These are phyloP conservation scores for Okapia johnstoni DNA, from an alignment of 2,113 vertebrate genomes.

Conservation along the genomic window DNA sequence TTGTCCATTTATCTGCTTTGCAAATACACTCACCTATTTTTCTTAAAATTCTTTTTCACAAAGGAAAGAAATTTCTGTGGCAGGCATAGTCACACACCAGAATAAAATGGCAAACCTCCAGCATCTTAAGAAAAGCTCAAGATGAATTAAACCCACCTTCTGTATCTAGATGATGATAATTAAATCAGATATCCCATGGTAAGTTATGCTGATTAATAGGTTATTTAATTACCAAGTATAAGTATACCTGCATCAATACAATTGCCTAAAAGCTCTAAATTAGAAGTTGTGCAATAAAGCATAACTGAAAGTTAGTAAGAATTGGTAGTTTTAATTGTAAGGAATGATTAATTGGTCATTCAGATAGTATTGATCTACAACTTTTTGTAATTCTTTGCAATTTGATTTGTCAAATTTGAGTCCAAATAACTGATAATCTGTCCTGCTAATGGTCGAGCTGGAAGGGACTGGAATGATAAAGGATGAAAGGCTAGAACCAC, in stretches of 20 bases:
- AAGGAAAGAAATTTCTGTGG: background rate
- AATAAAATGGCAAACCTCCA: background rate
- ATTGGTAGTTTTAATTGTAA: slow-evolving; percentile 76
- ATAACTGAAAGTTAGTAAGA: slow-evolving; percentile 68
- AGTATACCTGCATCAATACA: slow-evolving; percentile 55
- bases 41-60: background rate
- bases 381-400: slow-evolving; percentile 75
- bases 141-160: background rate
- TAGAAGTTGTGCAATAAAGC: slow-evolving; percentile 68
- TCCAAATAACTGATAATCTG: slow-evolving; percentile 68
- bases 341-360: slow-evolving; percentile 75
- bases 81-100: background rate
- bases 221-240: slow-evolving; percentile 55
- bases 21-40: background rate
- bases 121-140: background rate
- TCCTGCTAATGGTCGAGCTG: background rate
- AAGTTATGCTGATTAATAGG: slow-evolving; percentile 62
- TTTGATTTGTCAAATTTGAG: slow-evolving; percentile 72
- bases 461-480: background rate
- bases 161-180: slow-evolving; percentile 24
- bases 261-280: slow-evolving; percentile 57
- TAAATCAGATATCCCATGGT: slow-evolving; percentile 50
- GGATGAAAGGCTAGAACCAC: background rate
- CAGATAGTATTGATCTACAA: slow-evolving; percentile 78
- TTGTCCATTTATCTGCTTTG: background rate